Conservation (phyloP, 2,113 vertebrate genomes). For the Alectura lathami region DNA sequence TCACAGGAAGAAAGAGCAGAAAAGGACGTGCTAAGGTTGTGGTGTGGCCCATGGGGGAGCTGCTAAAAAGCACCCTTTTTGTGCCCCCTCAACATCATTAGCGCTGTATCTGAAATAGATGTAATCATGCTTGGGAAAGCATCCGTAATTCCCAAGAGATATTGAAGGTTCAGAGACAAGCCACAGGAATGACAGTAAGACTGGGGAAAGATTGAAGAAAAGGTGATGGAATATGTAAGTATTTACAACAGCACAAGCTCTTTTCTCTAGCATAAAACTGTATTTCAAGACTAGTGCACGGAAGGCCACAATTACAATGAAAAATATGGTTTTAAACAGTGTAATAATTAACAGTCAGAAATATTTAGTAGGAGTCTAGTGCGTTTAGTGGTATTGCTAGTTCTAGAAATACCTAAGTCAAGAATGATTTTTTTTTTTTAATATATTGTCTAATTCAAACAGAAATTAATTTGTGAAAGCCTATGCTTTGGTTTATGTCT, state of each 20-base stretch:
- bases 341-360: not conserved
- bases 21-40: not conserved
- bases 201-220: not conserved
- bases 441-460: not conserved
- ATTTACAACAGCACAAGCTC: not conserved
- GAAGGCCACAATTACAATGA: not conserved
- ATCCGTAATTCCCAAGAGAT: not conserved
- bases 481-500: slow-evolving; percentile 9
- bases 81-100: not conserved
- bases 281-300: not conserved
- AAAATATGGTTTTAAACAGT: not conserved
- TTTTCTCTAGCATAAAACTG: not conserved
- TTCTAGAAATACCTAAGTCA: not conserved
- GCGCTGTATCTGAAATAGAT: not conserved
- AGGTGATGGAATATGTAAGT: not conserved
- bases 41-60: rapidly evolving
- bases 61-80: not conserved
- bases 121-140: not conserved
- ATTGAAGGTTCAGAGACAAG: not conserved
- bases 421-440: not conserved
- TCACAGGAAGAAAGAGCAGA: not conserved
- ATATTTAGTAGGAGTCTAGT: not conserved
- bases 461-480: slow-evolving; percentile 35
- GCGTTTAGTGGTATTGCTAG: rapidly evolving
- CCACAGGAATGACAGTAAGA: not conserved